Percentiles rank a stretch among this genome's conserved stretches.
Evolutionary conservation across 2,888 invertebrate genomes (phyloP).

Genomic region (Ectropis crepuscularia): DNA sequence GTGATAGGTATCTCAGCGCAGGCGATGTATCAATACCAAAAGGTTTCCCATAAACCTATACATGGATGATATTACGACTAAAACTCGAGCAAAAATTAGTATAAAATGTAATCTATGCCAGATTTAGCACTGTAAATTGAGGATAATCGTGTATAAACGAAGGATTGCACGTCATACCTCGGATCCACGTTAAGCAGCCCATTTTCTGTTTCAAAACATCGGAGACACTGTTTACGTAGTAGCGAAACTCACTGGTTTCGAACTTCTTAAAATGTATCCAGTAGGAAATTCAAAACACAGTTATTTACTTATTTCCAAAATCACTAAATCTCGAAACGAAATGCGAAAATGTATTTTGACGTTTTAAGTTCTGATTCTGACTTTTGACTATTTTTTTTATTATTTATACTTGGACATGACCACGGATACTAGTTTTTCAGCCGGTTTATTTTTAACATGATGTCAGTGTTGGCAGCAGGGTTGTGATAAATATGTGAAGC

Average conservation of each 20-base stretch:
- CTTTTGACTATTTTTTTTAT: too few species aligned
- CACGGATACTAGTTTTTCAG: too few species aligned
- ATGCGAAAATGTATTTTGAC: constrained; percentile 9
- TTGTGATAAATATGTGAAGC: too few species aligned
- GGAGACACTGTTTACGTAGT: constrained; percentile 28
- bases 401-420: too few species aligned
- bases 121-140: constrained; percentile 6
- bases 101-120: background rate
- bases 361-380: too few species aligned
- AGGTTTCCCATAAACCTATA: too few species aligned
- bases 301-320: constrained; percentile 9
- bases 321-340: background rate
- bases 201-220: constrained; percentile 64
- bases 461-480: too few species aligned
- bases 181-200: constrained; percentile 78
- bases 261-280: background rate
- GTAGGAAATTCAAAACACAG: background rate
- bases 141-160: constrained; percentile 29
- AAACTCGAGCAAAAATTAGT: background rate
- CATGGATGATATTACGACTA: too few species aligned
- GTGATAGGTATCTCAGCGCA: too few species aligned
- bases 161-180: constrained; percentile 72
- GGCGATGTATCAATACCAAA: too few species aligned
- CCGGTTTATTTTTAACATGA: too few species aligned
- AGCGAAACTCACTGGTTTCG: background rate